These are phyloP conservation scores for Nesogale talazaci DNA, from an alignment of 2,113 vertebrate species.

Conservation along the genomic window DNA sequence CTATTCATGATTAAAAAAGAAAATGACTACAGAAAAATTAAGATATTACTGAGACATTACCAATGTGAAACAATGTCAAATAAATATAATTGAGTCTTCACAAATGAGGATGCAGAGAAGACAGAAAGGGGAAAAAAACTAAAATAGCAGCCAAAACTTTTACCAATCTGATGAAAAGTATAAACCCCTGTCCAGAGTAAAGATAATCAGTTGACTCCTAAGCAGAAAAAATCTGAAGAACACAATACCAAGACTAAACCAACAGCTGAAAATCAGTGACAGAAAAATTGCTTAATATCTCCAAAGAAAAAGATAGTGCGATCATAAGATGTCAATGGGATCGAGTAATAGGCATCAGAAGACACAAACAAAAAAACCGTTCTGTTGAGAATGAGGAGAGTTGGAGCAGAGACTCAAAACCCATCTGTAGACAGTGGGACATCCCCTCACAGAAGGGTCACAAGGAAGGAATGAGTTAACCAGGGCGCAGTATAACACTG, in stretches of 20 bases:
- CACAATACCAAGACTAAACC: not conserved
- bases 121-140: not conserved
- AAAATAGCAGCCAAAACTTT: not conserved
- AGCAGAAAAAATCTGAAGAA: not conserved
- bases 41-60: not conserved
- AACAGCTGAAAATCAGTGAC: not conserved
- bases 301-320: too few species aligned
- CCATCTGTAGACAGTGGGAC: too few species aligned
- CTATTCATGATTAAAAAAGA: not conserved
- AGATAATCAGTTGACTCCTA: not conserved
- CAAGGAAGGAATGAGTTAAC: too few species aligned
- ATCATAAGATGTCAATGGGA: too few species aligned
- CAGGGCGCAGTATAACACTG: too few species aligned
- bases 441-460: too few species aligned
- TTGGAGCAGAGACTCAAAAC: too few species aligned
- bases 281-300: not conserved
- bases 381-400: too few species aligned
- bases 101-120: too few species aligned
- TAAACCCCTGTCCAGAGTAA: not conserved
- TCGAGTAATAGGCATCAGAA: too few species aligned
- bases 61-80: not conserved
- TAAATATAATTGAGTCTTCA: not conserved
- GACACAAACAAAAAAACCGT: too few species aligned
- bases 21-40: not conserved
- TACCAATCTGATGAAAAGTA: not conserved